Percentiles rank a stretch among this genome's conserved stretches.
Conservation (phyloP, 2,888 invertebrate species). For the Leucophenga maculata region DNA sequence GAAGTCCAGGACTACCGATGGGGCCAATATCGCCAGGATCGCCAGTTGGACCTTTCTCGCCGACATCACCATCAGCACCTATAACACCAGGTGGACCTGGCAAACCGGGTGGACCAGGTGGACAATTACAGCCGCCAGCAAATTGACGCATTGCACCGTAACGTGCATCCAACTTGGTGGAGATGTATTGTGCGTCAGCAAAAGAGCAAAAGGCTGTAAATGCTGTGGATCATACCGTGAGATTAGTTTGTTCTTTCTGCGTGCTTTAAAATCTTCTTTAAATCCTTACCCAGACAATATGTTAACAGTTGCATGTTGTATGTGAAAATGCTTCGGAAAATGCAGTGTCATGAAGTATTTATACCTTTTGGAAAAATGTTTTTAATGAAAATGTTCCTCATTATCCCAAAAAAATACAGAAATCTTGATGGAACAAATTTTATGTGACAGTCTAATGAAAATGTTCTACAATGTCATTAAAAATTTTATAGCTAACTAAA, state of each 20-base stretch:
- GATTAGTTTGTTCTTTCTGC: too few species aligned
- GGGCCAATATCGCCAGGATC: constrained; percentile 38
- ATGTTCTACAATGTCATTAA: background rate
- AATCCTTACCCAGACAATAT: background rate
- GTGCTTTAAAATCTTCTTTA: background rate
- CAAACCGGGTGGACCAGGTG: constrained; percentile 28
- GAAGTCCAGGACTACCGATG: constrained; percentile 33
- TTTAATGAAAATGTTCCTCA: too few species aligned
- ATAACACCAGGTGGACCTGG: constrained; percentile 4
- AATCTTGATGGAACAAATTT: background rate
- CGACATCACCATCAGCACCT: constrained; percentile 23
- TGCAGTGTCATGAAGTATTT: background rate
- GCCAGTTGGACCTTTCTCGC: constrained; percentile 42
- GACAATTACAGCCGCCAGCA: constrained; percentile 25
- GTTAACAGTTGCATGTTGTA: constrained; percentile 6
- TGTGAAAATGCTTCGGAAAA: background rate
- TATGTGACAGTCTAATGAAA: background rate
- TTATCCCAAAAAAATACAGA: too few species aligned
- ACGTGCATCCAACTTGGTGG: background rate
- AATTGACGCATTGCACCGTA: constrained; percentile 6
- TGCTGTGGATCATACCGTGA: background rate
- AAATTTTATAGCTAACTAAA: background rate
- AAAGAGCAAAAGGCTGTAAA: background rate
- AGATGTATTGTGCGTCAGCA: background rate
- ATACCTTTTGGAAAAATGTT: background rate